Base-by-base conservation (phyloP, 2,113 vertebrate genomes). In the Eptesicus fuscus region DNA sequence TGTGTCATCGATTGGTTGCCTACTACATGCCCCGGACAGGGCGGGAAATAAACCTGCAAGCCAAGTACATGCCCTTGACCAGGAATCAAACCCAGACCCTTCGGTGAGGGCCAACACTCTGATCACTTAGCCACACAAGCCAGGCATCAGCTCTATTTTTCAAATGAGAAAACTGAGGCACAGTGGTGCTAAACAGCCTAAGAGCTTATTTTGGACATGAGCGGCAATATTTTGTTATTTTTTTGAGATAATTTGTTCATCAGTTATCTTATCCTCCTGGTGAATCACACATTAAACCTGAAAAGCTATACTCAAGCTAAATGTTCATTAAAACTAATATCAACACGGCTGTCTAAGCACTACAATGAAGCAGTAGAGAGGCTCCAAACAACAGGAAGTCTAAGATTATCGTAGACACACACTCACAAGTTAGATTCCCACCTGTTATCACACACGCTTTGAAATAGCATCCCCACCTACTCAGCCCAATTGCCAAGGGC, bases 241-340 rank as follows among this genome's bases (percentile, higher is more conserved):
- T 71, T 92, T 63, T 14, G 7, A 93, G 74, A 79, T 71, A 93
- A 77, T 73, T 3, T 67, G 25, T 53, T 87, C 79, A 93, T 79
- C 35, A 63, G 73, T 82, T 90, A 83, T 10, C 30, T 80, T 88
- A 53, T 61, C 88, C 77, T 93, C n/a, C 44, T 32, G 1, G 49
- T 85, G 67, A 90, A 88, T 11, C 32, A 65, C 0, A n/a, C 30
- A 51, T 49, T 83, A 90, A 96, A 93, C 13, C 20, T 65, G 53
- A 83, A 70, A 86, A 65, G 49, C 40, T 78, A 79, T 23, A 83
- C 20, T 85, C 23, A 88, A 95, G 56, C 5, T 92, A 95, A 93
- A 74, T 56, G 61, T 83, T 88, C 80, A 78, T 91, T 96, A 92
- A 82, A 84, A 95, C 25, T 85, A 22, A 47, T 63, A 63, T 65